Conservation (phyloP, 2,888 invertebrate species). For the Polyommatus iphigenia region DNA sequence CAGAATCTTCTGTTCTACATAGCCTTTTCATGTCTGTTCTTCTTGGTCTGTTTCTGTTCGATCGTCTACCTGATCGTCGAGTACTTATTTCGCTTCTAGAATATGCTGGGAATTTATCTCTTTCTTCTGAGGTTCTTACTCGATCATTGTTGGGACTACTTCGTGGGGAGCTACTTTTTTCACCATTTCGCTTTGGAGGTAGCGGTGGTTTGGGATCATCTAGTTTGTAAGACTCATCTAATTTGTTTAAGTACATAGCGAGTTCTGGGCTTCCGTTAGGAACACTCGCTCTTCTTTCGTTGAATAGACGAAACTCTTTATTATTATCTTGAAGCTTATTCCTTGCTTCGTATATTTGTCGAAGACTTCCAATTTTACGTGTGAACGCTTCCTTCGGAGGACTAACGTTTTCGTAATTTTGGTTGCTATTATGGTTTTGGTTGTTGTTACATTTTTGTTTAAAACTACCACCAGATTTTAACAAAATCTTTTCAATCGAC, state of each 20-base stretch:
- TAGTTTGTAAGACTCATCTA: slow-evolving; percentile 57
- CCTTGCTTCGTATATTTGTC: slow-evolving; percentile 90
- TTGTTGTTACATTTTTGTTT: slow-evolving; percentile 73
- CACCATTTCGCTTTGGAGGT: slow-evolving; percentile 63
- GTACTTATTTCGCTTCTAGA: slow-evolving; percentile 60
- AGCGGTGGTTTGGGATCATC: slow-evolving; percentile 66
- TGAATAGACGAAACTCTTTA: slow-evolving; percentile 47
- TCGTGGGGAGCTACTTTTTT: slow-evolving; percentile 53
- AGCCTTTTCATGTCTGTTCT: slow-evolving; percentile 67
- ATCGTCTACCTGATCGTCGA: slow-evolving; percentile 65
- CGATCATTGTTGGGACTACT: slow-evolving; percentile 63
- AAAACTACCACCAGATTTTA: slow-evolving; percentile 87
- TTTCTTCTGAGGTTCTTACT: slow-evolving; percentile 62
- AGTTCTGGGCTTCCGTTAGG: slow-evolving; percentile 60
- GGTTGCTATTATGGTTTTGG: slow-evolving; percentile 54
- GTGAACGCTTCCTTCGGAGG: slow-evolving; percentile 68
- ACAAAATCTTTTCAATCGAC: slow-evolving; percentile 72
- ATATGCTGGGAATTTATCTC: slow-evolving; percentile 61
- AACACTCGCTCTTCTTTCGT: slow-evolving; percentile 64
- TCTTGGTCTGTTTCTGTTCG: slow-evolving; percentile 65
- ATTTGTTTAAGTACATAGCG: slow-evolving; percentile 59
- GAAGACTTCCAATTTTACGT: slow-evolving; percentile 84
- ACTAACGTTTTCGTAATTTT: slow-evolving; percentile 51
- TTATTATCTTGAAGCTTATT: slow-evolving; percentile 67
- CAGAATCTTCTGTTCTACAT: slow-evolving; percentile 85